A percentile compares a stretch with the other conserved stretches of the same genome.
Evolutionary conservation across 2,888 invertebrate species (phyloP).

Genomic region (Allophyes oxyacanthae): DNA sequence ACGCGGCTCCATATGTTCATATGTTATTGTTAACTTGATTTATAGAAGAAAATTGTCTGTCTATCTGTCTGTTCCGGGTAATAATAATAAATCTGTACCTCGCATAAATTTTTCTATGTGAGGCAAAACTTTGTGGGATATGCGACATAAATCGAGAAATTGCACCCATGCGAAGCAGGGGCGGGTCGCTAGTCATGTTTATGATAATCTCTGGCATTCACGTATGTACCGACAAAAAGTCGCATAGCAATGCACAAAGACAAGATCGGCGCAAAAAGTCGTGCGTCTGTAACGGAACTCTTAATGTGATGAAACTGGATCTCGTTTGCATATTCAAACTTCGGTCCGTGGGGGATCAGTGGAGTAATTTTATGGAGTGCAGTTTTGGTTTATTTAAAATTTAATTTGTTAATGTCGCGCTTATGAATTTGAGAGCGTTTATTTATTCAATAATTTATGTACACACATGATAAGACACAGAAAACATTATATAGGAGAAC

Average conservation of each 20-base stretch:
- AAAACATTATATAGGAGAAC: too few species aligned
- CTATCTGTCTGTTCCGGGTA: too few species aligned
- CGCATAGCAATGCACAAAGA: constrained; percentile 28
- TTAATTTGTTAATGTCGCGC: constrained; percentile 32
- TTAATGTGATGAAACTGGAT: constrained; percentile 38
- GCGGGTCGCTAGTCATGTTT: constrained; percentile 42
- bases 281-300: constrained; percentile 42
- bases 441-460: background rate
- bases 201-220: constrained; percentile 37
- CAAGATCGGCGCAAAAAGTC: constrained; percentile 45
- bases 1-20: too few species aligned
- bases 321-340: constrained; percentile 35
- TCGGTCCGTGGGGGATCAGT: constrained; percentile 19
- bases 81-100: too few species aligned
- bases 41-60: too few species aligned
- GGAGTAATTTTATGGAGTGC: constrained; percentile 33
- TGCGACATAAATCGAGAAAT: too few species aligned
- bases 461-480: too few species aligned
- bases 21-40: too few species aligned
- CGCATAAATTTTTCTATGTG: too few species aligned
- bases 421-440: background rate
- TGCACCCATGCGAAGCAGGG: too few species aligned
- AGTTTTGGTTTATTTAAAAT: constrained; percentile 2
- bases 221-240: constrained; percentile 44
- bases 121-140: too few species aligned